These are phyloP conservation scores for Eupithecia vulgata DNA, from an alignment of 2,888 invertebrate species.

Conservation along the genomic window DNA sequence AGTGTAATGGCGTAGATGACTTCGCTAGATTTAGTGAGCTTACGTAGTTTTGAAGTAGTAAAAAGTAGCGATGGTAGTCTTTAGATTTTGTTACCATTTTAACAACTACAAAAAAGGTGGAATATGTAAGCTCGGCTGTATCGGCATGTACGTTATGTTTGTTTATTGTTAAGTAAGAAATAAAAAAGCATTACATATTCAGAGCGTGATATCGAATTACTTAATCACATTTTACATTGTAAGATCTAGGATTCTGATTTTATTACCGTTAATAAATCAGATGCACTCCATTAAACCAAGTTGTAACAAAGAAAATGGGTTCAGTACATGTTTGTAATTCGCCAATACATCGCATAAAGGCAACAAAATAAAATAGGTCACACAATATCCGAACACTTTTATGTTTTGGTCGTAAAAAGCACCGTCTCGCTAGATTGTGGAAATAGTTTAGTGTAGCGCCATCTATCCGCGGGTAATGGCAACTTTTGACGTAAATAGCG, in stretches of 20 bases:
- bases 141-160: no score
- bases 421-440: slow-evolving; percentile 44
- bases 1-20: background rate
- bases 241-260: slow-evolving; percentile 9
- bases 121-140: no score
- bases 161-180: background rate
- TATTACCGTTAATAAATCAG: slow-evolving; percentile 30
- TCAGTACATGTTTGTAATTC: slow-evolving; percentile 33
- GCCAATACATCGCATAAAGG: slow-evolving; percentile 43
- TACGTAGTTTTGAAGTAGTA: background rate
- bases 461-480: slow-evolving; percentile 76
- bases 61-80: background rate
- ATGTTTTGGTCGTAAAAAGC: slow-evolving; percentile 61
- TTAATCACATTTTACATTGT: slow-evolving; percentile 1
- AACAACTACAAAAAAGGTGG: no score
- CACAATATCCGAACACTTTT: slow-evolving; percentile 61
- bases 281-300: slow-evolving; percentile 36
- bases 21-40: background rate
- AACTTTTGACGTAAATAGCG: slow-evolving; percentile 71
- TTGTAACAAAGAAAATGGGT: slow-evolving; percentile 23
- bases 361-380: slow-evolving; percentile 58
- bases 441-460: slow-evolving; percentile 69
- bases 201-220: slow-evolving; percentile 4
- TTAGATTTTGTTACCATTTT: background rate
- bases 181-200: background rate